Conservation (phyloP, 1,140 invertebrate genomes). For the Chironomus striatipennis region DNA sequence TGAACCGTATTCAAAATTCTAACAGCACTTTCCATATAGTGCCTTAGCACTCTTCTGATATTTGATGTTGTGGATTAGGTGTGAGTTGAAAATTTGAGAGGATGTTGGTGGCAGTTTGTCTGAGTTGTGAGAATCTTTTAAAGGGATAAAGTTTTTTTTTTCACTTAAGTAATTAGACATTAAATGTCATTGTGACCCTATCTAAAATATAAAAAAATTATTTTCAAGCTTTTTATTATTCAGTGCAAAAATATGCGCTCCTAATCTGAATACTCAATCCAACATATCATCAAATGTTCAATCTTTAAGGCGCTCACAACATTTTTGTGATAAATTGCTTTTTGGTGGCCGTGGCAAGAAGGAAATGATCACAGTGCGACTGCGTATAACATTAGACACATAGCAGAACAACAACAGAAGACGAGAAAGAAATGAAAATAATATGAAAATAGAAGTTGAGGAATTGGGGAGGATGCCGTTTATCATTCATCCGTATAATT, state of each 20-base stretch:
- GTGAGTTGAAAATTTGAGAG: too few species aligned
- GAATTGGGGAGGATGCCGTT: slow-evolving; percentile 17
- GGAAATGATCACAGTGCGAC: not conserved
- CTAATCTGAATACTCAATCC: too few species aligned
- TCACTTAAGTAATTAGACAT: too few species aligned
- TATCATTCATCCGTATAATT: not conserved
- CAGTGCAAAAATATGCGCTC: too few species aligned
- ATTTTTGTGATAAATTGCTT: slow-evolving; percentile 6
- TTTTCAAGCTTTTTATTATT: too few species aligned
- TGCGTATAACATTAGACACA: not conserved
- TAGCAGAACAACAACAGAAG: not conserved
- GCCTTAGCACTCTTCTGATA: not conserved
- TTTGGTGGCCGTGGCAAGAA: not conserved
- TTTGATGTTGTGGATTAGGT: not conserved
- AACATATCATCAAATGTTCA: too few species aligned
- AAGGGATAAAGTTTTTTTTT: too few species aligned
- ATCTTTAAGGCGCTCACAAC: not conserved
- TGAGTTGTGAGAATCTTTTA: too few species aligned
- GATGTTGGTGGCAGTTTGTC: too few species aligned
- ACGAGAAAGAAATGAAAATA: not conserved
- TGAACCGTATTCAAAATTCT: slow-evolving; percentile 5
- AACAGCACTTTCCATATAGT: slow-evolving; percentile 6
- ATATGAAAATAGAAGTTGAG: not conserved
- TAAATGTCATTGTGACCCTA: too few species aligned
- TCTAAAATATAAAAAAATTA: too few species aligned